Evolutionary conservation across 2,888 invertebrate species (phyloP).

Genomic region (Ichneumoninae sp.): DNA sequence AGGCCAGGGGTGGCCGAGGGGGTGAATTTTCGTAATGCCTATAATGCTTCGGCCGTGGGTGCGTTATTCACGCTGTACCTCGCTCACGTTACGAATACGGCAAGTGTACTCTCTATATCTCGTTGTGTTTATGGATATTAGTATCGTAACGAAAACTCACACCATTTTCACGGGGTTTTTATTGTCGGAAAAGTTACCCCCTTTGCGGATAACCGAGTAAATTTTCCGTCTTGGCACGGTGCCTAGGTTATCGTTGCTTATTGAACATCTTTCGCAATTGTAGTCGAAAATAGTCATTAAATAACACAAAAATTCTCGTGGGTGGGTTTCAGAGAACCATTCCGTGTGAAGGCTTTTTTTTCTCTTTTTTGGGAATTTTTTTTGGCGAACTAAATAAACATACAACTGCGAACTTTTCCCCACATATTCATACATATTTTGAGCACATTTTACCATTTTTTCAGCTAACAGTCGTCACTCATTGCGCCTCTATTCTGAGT

Average conservation of each 20-base stretch:
- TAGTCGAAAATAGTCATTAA: neutral
- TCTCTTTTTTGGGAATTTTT: too few relatives aligned
- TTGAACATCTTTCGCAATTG: neutral
- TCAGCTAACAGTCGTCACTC: too few relatives aligned
- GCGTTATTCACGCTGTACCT: slow-evolving; percentile 63
- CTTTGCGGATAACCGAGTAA: neutral
- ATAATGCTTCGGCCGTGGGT: slow-evolving; percentile 72
- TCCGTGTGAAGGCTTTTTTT: too few relatives aligned
- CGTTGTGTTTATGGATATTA: slow-evolving; percentile 44
- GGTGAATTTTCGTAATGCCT: slow-evolving; percentile 81
- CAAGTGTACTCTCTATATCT: slow-evolving; percentile 40
- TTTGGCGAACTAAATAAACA: too few relatives aligned
- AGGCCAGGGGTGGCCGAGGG: slow-evolving; percentile 72
- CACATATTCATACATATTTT: too few relatives aligned
- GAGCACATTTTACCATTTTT: too few relatives aligned
- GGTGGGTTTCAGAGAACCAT: too few relatives aligned
- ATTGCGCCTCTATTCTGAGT: too few relatives aligned
- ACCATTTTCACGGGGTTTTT: slow-evolving; percentile 59
- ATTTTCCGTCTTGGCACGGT: neutral
- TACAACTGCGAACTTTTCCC: too few relatives aligned
- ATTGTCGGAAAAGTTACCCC: neutral
- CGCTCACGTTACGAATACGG: slow-evolving; percentile 66
- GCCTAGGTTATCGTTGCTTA: neutral
- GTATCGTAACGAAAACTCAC: slow-evolving; percentile 67
- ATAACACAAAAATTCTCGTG: too few relatives aligned